Conservation (phyloP, 2,888 invertebrate species). For the Metopia argyrocephala region DNA sequence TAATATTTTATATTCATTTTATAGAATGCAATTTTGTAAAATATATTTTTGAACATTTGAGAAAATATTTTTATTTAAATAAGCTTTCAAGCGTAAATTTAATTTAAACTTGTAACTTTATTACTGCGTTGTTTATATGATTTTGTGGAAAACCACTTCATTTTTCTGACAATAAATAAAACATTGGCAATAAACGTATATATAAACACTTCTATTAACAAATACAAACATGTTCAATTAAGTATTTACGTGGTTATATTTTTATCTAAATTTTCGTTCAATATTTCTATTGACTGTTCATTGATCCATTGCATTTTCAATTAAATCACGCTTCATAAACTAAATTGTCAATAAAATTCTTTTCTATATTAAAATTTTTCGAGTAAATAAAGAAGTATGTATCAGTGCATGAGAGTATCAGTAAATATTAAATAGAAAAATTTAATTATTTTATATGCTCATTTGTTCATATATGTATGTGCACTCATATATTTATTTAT, state of each 20-base stretch:
- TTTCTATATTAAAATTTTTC: too few species aligned
- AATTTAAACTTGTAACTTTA: background rate
- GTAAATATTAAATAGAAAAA: too few species aligned
- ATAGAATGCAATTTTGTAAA: too few species aligned
- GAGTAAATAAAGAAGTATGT: too few species aligned
- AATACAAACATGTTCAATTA: background rate
- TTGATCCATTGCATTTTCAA: background rate
- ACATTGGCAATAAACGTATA: background rate
- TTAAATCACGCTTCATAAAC: background rate
- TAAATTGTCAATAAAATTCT: background rate
- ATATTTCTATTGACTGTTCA: background rate
- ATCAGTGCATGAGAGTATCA: too few species aligned
- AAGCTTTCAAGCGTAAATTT: background rate
- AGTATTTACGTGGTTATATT: background rate
- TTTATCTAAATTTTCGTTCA: background rate
- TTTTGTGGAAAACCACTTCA: background rate
- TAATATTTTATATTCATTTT: too few species aligned
- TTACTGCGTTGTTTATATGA: background rate
- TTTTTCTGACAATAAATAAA: background rate
- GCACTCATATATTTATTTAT: background rate
- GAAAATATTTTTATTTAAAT: too few species aligned
- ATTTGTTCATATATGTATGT: background rate
- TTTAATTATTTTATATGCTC: too few species aligned
- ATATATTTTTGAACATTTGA: too few species aligned
- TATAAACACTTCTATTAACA: background rate